phyloP scores from a whole-genome alignment of 1,140 invertebrate species.

The Orchesella cincta region DNA sequence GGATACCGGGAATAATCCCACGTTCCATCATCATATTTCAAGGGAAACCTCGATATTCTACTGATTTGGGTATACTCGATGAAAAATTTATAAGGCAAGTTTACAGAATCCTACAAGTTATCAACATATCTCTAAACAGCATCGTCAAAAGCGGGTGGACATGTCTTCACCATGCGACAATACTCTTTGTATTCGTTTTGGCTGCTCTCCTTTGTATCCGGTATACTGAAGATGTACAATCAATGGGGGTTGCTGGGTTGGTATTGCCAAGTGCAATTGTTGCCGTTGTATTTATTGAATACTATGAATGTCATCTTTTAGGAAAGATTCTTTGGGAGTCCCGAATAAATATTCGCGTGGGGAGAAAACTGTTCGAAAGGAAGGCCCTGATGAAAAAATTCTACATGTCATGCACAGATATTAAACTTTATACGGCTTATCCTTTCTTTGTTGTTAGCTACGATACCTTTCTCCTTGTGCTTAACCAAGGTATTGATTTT shows the following conservation, averaged over 20 bases:
- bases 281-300: not conserved
- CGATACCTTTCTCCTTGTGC: not conserved
- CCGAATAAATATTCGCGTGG: not conserved
- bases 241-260: not conserved
- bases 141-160: not conserved
- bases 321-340: not conserved
- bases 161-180: not conserved
- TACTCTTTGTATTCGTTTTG: not conserved
- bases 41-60: not conserved
- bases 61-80: not conserved
- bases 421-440: not conserved
- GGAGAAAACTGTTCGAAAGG: not conserved
- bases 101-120: not conserved
- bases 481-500: not conserved
- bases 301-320: not conserved
- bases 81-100: not conserved
- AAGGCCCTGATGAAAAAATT: not conserved
- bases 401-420: not conserved
- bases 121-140: not conserved
- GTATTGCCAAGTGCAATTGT: not conserved
- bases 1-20: not conserved
- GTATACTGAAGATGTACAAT: not conserved
- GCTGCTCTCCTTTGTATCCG: not conserved
- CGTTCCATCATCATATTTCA: not conserved
- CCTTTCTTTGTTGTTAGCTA: constrained; percentile 7